A percentile compares a stretch with the other conserved stretches of the same genome.
Evolutionary conservation across 1,140 invertebrate species (phyloP).

Genomic region (Aethina tumida): DNA sequence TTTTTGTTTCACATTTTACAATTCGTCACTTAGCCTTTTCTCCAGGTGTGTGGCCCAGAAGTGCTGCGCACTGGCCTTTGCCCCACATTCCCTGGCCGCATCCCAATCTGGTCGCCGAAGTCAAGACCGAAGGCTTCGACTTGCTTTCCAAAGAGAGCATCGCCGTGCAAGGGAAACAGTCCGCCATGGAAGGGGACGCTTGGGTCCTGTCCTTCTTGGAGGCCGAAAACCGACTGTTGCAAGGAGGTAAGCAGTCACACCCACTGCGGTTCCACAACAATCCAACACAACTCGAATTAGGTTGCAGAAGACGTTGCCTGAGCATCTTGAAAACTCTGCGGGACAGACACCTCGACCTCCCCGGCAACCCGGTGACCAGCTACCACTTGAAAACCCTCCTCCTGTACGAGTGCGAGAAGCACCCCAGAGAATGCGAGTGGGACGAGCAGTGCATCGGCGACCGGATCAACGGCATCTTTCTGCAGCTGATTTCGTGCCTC

Average conservation of each 20-base stretch:
- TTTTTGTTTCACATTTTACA: too few species aligned
- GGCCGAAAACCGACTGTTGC: conserved; percentile 76
- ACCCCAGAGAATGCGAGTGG: conserved; percentile 85
- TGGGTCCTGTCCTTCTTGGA: conserved; percentile 88
- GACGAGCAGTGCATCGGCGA: conserved; percentile 82
- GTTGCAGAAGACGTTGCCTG: conserved; percentile 66
- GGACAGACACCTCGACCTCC: conserved; percentile 80
- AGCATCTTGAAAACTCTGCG: conserved; percentile 82
- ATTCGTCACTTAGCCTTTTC: too few species aligned
- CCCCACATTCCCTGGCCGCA: conserved; percentile 84
- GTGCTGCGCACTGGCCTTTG: conserved; percentile 87
- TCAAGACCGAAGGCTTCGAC: conserved; percentile 91
- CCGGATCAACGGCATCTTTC: conserved; percentile 88
- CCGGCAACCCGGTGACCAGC: conserved; percentile 76
- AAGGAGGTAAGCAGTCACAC: too few species aligned
- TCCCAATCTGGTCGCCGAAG: conserved; percentile 80
- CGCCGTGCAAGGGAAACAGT: conserved; percentile 72
- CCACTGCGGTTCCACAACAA: too few species aligned
- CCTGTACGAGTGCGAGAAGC: conserved; percentile 92
- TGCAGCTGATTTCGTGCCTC: conserved; percentile 89
- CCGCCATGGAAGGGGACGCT: conserved; percentile 89
- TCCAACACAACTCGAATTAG: too few species aligned
- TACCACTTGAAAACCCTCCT: conserved; percentile 86
- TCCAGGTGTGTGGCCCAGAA: conserved; percentile 89
- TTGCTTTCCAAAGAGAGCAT: conserved; percentile 79